Base-by-base conservation (phyloP, 1,140 invertebrate species). In the Bemisia tabaci region DNA sequence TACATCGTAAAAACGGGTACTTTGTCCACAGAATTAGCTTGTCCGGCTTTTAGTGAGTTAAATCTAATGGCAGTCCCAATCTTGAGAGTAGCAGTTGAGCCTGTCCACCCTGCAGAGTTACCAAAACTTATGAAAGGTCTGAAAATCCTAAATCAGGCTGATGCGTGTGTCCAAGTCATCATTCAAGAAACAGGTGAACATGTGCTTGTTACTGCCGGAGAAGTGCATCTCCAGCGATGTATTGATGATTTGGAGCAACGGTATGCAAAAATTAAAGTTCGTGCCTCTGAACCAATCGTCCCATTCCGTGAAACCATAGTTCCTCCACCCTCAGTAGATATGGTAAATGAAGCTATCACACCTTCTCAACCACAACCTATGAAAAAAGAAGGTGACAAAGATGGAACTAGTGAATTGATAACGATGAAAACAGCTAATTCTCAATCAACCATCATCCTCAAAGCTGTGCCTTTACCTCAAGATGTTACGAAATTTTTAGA, bases 211-310 rank as follows among this genome's bases (percentile, higher is more conserved):
- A 97, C 96, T 0, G 90, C 95, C 11, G 97, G 97, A 0, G 95
- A 99, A 81, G 92, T 99, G 9, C 97, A 99, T 80, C 80, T 99
- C 39, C 91, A 98, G 75, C 87, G 94, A 72, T 99, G 97, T 81
- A 74, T 95, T 0, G 86, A 91, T 71, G 93, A 96, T 80, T 80
- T 98, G 12, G 75, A 74, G 69, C 78, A 85, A 70, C 79, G 82
- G 78, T 96, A 92, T 80, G 92, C 92, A 0, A 92, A 93, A 75
- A 84, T 97, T 66, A 86, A 93, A 58, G 81, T 99, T 12, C 87
- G 88, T 70, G 92, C 92, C 0, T 98, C 95, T 0, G 86, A 91
- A 72, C 96, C 96, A 0, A 98, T 98, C 70, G 95, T 99, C 1
- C 91, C 95, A 17, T 96, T 98, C 71, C 81, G 92, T 71, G 97